Percentiles rank a stretch among this genome's conserved stretches.
Evolutionary conservation across 2,113 vertebrate species (phyloP).

Genomic region (Pseudolaguvia tuberculata): DNA sequence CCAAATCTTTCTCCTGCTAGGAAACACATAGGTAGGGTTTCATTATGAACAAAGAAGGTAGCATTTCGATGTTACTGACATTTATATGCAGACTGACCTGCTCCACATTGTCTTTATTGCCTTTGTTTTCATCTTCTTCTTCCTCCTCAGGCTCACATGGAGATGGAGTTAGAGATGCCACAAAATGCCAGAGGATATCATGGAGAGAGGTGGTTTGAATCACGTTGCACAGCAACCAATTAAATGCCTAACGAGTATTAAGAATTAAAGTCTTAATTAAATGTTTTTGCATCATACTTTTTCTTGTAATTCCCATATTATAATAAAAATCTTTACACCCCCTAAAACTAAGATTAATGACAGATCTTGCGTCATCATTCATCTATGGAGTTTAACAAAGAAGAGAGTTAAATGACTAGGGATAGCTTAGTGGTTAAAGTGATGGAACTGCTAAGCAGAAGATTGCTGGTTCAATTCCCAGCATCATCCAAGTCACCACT

Average conservation of each 20-base stretch:
- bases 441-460: too few species aligned
- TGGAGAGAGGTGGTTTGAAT: slow-evolving; percentile 97
- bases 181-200: slow-evolving; percentile 98
- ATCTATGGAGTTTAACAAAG: background rate
- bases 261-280: too few species aligned
- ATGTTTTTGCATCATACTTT: background rate
- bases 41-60: background rate
- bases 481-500: too few species aligned
- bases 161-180: slow-evolving; percentile 92
- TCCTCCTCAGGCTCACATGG: slow-evolving; percentile 92
- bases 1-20: slow-evolving; percentile 86
- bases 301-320: too few species aligned
- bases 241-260: slow-evolving; percentile 85
- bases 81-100: slow-evolving; percentile 67
- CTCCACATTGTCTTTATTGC: slow-evolving; percentile 88
- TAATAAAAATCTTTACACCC: background rate
- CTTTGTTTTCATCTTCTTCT: slow-evolving; percentile 94
- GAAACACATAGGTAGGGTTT: background rate
- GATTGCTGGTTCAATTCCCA: too few species aligned
- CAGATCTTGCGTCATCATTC: background rate
- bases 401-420: background rate
- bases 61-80: background rate
- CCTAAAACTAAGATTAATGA: background rate
- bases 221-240: slow-evolving; percentile 98
- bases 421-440: too few species aligned